These are phyloP conservation scores for Anseranas semipalmata DNA, from an alignment of 2,113 vertebrate genomes.

Conservation along the genomic window DNA sequence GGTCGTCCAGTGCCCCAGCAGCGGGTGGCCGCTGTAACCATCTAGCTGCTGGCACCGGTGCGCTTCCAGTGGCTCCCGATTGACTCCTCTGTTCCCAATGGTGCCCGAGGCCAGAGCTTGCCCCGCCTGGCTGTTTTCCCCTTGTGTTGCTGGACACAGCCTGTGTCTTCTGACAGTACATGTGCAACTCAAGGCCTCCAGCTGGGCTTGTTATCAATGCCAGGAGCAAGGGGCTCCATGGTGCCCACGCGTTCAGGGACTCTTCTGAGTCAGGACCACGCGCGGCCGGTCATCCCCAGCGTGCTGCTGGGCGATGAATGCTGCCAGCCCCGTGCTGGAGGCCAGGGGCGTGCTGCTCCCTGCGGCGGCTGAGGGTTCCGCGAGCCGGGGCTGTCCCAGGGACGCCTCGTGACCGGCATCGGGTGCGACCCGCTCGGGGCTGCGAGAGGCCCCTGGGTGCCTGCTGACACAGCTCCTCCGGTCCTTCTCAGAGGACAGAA, in stretches of 20 bases:
- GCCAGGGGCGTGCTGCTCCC: neutral
- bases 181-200: no score
- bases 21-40: neutral
- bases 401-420: fast-evolving
- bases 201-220: no score
- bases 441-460: neutral
- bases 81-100: no score
- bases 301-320: no score
- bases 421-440: neutral
- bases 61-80: no score
- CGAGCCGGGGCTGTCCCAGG: fast-evolving
- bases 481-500: neutral
- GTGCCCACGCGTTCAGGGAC: neutral
- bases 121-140: neutral
- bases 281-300: neutral
- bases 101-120: neutral
- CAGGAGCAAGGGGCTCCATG: neutral
- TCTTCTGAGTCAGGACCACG: neutral
- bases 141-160: neutral
- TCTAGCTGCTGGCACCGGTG: neutral
- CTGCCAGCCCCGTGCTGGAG: no score
- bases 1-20: no score
- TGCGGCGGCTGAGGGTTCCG: neutral
- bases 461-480: neutral
- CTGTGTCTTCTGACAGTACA: neutral